These are phyloP conservation scores for Colius striatus DNA, from an alignment of 2,113 vertebrate species.

Conservation along the genomic window DNA sequence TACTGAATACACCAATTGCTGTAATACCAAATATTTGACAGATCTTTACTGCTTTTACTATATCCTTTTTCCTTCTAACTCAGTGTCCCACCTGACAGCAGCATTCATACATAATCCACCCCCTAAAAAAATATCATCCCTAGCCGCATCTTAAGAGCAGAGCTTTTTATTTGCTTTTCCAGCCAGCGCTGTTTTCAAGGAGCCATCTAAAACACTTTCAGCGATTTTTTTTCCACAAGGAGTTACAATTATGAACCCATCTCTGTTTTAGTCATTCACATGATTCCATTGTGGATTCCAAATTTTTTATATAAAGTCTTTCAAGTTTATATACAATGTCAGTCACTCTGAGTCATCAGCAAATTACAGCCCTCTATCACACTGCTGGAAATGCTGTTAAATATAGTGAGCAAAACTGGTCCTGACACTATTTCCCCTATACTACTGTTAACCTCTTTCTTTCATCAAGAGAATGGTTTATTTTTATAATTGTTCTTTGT, in stretches of 20 bases:
- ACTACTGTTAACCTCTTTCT: neutral
- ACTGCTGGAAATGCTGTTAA: neutral
- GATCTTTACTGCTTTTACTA: neutral
- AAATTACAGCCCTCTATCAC: neutral
- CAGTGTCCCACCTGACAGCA: neutral
- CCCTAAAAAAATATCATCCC: neutral
- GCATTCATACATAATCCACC: neutral
- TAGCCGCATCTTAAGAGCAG: neutral
- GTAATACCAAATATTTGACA: neutral
- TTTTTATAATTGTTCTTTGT: neutral
- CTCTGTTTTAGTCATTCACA: neutral
- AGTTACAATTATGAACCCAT: slow-evolving; percentile 32
- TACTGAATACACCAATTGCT: neutral
- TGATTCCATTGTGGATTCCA: slow-evolving; percentile 21
- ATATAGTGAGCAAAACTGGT: neutral
- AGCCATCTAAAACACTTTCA: neutral
- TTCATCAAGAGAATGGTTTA: neutral
- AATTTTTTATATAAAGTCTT: slow-evolving; percentile 17
- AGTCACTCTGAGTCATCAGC: slow-evolving; percentile 21
- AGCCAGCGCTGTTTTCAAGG: neutral
- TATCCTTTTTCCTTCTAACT: neutral
- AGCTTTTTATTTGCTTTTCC: neutral
- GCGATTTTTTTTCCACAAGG: neutral
- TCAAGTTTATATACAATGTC: neutral
- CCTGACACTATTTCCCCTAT: neutral